Evolutionary conservation across 2,113 vertebrate genomes (phyloP).

Genomic region (Carettochelys insculpta): DNA sequence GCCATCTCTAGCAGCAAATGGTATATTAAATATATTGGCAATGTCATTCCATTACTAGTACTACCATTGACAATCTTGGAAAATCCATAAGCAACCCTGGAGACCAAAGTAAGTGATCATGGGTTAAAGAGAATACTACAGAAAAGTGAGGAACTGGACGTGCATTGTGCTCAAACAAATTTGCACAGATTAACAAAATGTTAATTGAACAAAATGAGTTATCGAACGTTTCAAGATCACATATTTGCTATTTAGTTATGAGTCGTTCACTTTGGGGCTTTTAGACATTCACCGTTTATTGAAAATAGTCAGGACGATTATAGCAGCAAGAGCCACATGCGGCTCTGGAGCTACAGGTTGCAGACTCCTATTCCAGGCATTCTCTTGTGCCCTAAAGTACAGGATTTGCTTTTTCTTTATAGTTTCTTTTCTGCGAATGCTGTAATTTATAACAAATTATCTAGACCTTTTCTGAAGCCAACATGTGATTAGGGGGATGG

Average conservation of each 20-base stretch:
- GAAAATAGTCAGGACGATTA: too few relatives aligned
- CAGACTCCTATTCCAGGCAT: too few relatives aligned
- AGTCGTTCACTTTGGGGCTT: too few relatives aligned
- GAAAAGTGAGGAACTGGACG: too few relatives aligned
- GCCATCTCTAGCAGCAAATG: background rate
- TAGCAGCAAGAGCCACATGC: too few relatives aligned
- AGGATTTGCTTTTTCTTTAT: constrained; percentile 1
- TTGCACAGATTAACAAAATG: background rate
- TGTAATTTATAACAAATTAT: constrained; percentile 8
- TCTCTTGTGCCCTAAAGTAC: background rate
- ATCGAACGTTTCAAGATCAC: too few relatives aligned
- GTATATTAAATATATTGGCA: background rate
- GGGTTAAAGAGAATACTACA: background rate
- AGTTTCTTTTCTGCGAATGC: background rate
- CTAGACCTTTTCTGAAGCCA: background rate
- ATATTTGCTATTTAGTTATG: too few relatives aligned
- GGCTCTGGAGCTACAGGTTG: too few relatives aligned
- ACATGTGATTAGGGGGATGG: too few relatives aligned
- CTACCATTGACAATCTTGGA: background rate
- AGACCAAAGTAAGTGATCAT: background rate
- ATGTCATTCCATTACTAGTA: background rate
- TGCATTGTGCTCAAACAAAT: background rate
- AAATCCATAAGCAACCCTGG: background rate
- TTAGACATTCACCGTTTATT: too few relatives aligned
- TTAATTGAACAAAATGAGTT: too few relatives aligned